These are phyloP conservation scores for Pilophorus perplexus DNA, from an alignment of 2,888 invertebrate species.

Conservation along the genomic window DNA sequence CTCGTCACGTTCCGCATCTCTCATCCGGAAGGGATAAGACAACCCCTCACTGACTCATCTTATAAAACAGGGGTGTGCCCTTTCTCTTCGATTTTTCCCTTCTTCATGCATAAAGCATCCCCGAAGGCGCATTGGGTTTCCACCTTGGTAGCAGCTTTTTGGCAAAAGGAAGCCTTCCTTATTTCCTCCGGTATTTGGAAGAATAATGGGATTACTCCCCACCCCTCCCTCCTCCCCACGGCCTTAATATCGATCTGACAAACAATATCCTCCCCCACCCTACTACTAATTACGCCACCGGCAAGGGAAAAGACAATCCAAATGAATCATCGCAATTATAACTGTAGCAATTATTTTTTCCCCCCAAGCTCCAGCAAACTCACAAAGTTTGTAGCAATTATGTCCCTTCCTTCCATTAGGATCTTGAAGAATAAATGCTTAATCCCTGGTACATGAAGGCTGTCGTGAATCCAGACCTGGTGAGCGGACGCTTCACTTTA, in stretches of 20 bases:
- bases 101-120: constrained; percentile 22
- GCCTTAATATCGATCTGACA: constrained; percentile 32
- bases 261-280: constrained; percentile 29
- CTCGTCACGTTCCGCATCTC: background rate
- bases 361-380: background rate
- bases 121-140: constrained; percentile 11
- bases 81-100: background rate
- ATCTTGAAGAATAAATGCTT: too few species aligned
- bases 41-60: constrained; percentile 23
- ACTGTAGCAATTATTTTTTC: constrained; percentile 28
- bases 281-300: constrained; percentile 23
- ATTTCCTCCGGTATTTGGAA: constrained; percentile 27
- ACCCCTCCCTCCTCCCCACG: background rate
- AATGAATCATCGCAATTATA: constrained; percentile 38
- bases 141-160: constrained; percentile 9
- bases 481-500: too few species aligned
- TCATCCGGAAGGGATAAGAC: constrained; percentile 1
- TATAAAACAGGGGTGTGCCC: background rate
- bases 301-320: constrained; percentile 35
- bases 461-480: too few species aligned
- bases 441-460: too few species aligned
- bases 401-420: too few species aligned
- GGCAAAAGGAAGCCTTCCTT: too few species aligned
- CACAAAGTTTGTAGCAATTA: too few species aligned
- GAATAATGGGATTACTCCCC: constrained; percentile 31